Conservation (phyloP, 2,888 invertebrate species). For the Abscondita cerata region DNA sequence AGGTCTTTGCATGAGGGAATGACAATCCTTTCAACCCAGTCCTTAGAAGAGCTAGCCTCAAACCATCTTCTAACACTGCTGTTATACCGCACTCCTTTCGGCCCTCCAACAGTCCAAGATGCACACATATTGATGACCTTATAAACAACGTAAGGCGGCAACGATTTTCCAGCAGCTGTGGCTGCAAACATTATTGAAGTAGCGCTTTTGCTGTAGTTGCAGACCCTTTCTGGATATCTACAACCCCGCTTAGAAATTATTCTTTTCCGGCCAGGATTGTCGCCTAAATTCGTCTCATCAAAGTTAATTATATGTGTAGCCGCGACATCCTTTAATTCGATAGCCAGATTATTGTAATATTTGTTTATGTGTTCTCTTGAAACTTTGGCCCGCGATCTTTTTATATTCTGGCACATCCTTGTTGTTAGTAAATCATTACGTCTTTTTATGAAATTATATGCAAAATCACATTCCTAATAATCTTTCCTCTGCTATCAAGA, state of each 20-base stretch:
- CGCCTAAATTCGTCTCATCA: background rate
- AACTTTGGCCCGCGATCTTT: too few relatives aligned
- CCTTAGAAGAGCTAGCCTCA: background rate
- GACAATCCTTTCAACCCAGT: background rate
- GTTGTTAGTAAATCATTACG: background rate
- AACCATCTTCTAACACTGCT: background rate
- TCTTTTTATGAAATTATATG: background rate
- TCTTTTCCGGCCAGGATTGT: background rate
- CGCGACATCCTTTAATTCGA: background rate
- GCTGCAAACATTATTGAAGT: background rate
- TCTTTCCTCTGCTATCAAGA: too few relatives aligned
- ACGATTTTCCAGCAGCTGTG: too few relatives aligned
- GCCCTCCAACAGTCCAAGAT: background rate
- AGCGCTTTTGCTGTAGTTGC: background rate
- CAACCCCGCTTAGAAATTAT: background rate
- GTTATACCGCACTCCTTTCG: background rate
- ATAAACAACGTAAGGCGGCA: too few relatives aligned
- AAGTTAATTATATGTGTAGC: background rate
- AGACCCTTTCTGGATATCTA: background rate
- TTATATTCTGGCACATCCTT: too few relatives aligned
- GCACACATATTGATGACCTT: background rate
- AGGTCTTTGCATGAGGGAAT: background rate
- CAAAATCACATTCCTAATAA: background rate
- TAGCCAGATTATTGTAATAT: background rate
- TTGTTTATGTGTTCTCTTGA: background rate